Base-by-base conservation (phyloP, 2,113 vertebrate species). In the Mormyrus lacerda region DNA sequence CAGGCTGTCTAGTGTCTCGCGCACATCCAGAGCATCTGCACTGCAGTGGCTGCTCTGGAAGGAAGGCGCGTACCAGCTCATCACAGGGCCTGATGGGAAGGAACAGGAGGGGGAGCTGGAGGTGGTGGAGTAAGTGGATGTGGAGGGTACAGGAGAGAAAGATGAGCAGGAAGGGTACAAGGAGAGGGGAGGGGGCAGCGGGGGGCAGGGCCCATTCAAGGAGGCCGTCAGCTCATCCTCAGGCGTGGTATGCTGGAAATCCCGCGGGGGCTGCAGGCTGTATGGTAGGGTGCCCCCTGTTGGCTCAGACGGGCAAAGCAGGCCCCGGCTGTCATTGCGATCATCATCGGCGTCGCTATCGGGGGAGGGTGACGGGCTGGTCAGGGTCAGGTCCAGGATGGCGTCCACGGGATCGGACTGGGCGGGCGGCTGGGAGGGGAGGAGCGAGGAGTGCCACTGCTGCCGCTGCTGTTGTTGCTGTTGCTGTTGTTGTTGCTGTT, bases 1-100 rank as follows among this genome's bases (percentile, higher is more conserved):
- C 97, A 99, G 98, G 89, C 97, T 97, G 93, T 97, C 96, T 93
- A 99, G 94, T 79, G 98, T 95, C 93, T 98, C 97, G 55, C 96
- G 96, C 21, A 94, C 96, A 45, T 99, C 97, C 53, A 97, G 96
- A 2, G 93, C 90, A 35, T 91, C 89, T 0, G 92, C 48, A 55
- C 87, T 91, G 91, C 91, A 91, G 90, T 89, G 91, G 61, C 88
- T 87, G 48, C 50, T 58, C 82, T 24, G 82, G 85, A 87, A 45
- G 13, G 88, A 82, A 47, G 84, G 91, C n/a, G 85, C 31, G 27
- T 47, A 84, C 50, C 90, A 90, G 31, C 91, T 90, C 31, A 69
- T 8, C 0, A 85, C 85, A 27, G 84, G 55, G 39, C 27, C 44
- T 45, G 45, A 87, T 39, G 47, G 69, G 27, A 87, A 91, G 3